Base-by-base conservation (phyloP, 1,140 invertebrate species). In the Heliconius hermathena region DNA sequence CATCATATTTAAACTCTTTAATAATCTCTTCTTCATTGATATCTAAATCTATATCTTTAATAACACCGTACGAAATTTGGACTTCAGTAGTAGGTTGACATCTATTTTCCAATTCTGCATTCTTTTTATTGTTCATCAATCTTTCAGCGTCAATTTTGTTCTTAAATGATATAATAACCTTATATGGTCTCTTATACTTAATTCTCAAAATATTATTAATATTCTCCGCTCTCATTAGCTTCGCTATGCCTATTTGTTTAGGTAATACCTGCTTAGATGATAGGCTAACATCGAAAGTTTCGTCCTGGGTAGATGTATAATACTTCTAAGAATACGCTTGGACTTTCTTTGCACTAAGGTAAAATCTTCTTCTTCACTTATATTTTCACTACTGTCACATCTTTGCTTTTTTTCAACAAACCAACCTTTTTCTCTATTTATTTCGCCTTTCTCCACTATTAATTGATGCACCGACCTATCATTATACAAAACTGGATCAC, bases 241-340 rank as follows among this genome's bases (percentile, higher is more conserved):
- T 85, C 13, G 83, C 87, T 33, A 87, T 74, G 38, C 80, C 84
- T 71, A 87, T 83, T 81, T 87, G 85, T 82, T 85, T 85, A 70
- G 83, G 87, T 22, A 88, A 57, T 29, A 49, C 26, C 70, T 82
- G 38, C 38, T 41, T 41, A 41, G 38, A 41, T 9, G 38, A 41
- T n/a, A n/a, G 38, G 38, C 38, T 41, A 13, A 86, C 78, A 54
- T 85, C 83, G 8, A 54, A 73, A 54, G 49, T 71, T 26, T 79
- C 78, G 11, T 74, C 54, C 33, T 71, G n/a, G 22, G 16, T n/a
- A 46, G 22, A 66, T 36, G 41, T 33, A 22, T n/a, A n/a, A n/a
- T n/a, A n/a, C 41, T 74, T 71, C 33, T 38, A 36, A 20, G 26
- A 4, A 49, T 8, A 22, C 75, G 66, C 20, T 76, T 76, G 8